Conservation (phyloP, 2,797 vertebrate species). For the Pelobates cultripes region DNA sequence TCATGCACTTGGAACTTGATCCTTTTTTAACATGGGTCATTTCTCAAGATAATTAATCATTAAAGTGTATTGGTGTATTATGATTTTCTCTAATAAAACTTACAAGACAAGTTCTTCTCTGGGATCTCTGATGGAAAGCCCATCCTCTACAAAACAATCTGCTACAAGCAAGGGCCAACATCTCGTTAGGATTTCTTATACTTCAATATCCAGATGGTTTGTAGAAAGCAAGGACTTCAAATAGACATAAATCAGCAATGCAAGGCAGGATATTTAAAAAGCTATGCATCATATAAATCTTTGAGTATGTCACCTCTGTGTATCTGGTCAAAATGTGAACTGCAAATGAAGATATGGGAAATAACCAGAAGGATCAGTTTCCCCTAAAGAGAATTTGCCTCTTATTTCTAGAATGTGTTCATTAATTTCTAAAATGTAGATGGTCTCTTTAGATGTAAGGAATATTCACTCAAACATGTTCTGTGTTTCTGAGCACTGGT, state of each 20-base stretch:
- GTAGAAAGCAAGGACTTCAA: slow-evolving; percentile 35
- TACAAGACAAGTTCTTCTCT: slow-evolving; percentile 64
- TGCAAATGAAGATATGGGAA: slow-evolving; percentile 8
- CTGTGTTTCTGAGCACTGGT: background rate
- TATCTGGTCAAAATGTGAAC: slow-evolving; percentile 3
- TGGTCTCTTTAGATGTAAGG: background rate
- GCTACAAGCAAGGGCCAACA: slow-evolving; percentile 61
- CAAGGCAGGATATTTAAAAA: slow-evolving; percentile 28
- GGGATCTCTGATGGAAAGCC: slow-evolving; percentile 60
- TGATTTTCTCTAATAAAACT: slow-evolving; percentile 74
- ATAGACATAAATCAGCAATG: slow-evolving; percentile 49
- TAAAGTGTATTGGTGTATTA: slow-evolving; percentile 70
- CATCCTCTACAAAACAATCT: slow-evolving; percentile 12
- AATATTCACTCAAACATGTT: background rate
- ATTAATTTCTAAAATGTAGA: background rate
- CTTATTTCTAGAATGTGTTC: background rate
- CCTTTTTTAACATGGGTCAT: slow-evolving; percentile 59
- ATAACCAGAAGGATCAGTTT: background rate
- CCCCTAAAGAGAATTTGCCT: background rate
- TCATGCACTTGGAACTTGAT: slow-evolving; percentile 72
- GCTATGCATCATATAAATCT: slow-evolving; percentile 24
- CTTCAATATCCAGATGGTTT: slow-evolving; percentile 61
- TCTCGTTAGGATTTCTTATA: slow-evolving; percentile 43
- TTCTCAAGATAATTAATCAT: slow-evolving; percentile 67
- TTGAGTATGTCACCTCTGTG: background rate